A percentile compares a stretch with the other conserved stretches of the same genome.
phyloP scores from a whole-genome alignment of 2,888 invertebrate species.

The Clivina fossor region DNA sequence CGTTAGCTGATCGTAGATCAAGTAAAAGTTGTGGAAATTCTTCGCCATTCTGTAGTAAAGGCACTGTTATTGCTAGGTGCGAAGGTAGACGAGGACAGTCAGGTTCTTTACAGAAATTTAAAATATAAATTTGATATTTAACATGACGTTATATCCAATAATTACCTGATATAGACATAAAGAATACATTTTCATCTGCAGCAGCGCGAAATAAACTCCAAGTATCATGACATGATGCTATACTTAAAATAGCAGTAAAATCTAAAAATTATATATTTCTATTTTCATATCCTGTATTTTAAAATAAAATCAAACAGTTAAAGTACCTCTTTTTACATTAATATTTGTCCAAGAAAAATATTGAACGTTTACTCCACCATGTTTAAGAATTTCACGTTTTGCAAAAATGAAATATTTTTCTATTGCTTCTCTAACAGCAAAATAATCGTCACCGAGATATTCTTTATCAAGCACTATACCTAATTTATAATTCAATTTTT shows the following conservation, averaged over 20 bases:
- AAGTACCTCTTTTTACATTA: slow-evolving; percentile 71
- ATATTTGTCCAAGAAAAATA: slow-evolving; percentile 70
- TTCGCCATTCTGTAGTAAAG: slow-evolving; percentile 66
- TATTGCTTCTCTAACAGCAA: slow-evolving; percentile 63
- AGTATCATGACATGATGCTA: slow-evolving; percentile 73
- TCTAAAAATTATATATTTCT: slow-evolving; percentile 54
- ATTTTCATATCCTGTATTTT: no score
- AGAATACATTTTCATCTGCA: slow-evolving; percentile 65
- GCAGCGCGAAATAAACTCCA: slow-evolving; percentile 70
- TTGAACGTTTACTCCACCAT: slow-evolving; percentile 68
- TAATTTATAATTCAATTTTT: slow-evolving; percentile 44
- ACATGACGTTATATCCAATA: neutral
- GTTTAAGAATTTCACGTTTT: slow-evolving; percentile 65
- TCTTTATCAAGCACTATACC: slow-evolving; percentile 72
- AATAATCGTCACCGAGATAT: slow-evolving; percentile 65
- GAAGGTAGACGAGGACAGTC: slow-evolving; percentile 76
- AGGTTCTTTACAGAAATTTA: slow-evolving; percentile 60
- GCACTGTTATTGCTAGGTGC: slow-evolving; percentile 69
- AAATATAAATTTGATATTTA: neutral
- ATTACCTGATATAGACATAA: slow-evolving; percentile 71
- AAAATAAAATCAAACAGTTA: no score
- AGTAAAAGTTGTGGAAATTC: slow-evolving; percentile 77
- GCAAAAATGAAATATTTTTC: slow-evolving; percentile 56
- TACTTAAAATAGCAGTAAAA: slow-evolving; percentile 70
- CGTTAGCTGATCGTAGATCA: slow-evolving; percentile 67